Evolutionary conservation across 2,113 vertebrate genomes (phyloP).

Genomic region (Loxodonta africana): DNA sequence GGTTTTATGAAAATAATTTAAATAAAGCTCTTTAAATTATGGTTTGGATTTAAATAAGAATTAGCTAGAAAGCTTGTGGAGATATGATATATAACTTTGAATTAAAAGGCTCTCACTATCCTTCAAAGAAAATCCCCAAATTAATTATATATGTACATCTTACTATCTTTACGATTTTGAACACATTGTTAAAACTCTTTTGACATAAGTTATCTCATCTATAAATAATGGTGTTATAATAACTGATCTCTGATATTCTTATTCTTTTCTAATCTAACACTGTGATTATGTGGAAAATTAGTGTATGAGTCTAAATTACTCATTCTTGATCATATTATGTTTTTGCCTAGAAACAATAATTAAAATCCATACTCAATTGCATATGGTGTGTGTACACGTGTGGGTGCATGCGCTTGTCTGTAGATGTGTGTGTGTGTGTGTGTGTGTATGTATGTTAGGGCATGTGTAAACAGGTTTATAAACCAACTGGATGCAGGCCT

Average conservation of each 20-base stretch:
- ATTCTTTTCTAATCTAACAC: slow-evolving; percentile 23
- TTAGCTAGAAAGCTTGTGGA: slow-evolving; percentile 12
- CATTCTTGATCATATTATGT: not conserved
- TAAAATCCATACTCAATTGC: not conserved
- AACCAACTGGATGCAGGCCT: not conserved
- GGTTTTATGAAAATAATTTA: slow-evolving; percentile 51
- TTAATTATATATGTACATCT: not conserved
- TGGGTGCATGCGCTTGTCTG: not conserved
- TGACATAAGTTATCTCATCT: not conserved
- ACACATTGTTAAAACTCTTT: slow-evolving; percentile 45
- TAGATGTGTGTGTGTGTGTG: too few relatives aligned
- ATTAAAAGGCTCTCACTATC: not conserved
- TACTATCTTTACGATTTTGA: not conserved
- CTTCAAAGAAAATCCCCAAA: slow-evolving; percentile 35
- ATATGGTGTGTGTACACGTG: not conserved
- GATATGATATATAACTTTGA: not conserved
- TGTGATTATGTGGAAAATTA: slow-evolving; percentile 17
- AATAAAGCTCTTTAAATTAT: slow-evolving; percentile 48
- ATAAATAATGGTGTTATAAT: not conserved
- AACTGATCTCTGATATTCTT: not conserved
- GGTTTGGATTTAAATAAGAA: slow-evolving; percentile 36
- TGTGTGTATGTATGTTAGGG: not conserved
- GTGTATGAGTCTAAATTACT: not conserved
- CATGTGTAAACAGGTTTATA: not conserved
- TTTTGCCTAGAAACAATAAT: not conserved